phyloP scores from a whole-genome alignment of 2,888 invertebrate genomes.

The Meiosimyza decipiens region DNA sequence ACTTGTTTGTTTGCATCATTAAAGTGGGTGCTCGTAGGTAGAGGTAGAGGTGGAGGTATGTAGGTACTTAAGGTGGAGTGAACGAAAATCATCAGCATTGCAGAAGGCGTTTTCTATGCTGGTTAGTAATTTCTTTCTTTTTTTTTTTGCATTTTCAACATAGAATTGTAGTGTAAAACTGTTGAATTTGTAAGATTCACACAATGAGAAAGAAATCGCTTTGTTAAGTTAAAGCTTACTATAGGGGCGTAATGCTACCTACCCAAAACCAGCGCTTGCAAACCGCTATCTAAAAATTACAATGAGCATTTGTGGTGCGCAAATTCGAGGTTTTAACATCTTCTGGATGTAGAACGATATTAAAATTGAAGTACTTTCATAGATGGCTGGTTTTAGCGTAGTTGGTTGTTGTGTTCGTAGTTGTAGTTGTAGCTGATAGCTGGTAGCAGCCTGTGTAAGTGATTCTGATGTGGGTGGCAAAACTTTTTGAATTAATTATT shows the following conservation, averaged over 20 bases:
- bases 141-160: no score
- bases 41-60: background rate
- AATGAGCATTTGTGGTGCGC: constrained; percentile 6
- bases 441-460: background rate
- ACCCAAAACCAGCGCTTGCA: background rate
- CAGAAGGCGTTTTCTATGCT: no score
- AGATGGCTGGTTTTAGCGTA: no score
- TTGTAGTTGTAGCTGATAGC: background rate
- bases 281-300: constrained; percentile 6
- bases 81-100: no score
- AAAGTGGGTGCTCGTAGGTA: background rate
- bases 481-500: constrained; percentile 12
- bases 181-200: background rate
- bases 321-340: constrained; percentile 3
- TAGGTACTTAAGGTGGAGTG: background rate
- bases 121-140: no score
- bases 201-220: background rate
- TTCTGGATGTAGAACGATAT: background rate
- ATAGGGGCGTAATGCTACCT: background rate
- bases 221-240: background rate
- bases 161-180: background rate
- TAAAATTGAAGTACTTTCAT: no score
- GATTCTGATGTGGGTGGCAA: constrained; percentile 6
- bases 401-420: background rate
- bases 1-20: constrained; percentile 28